These are phyloP conservation scores for Agrilus mali DNA, from an alignment of 2,888 invertebrate species.

Conservation along the genomic window DNA sequence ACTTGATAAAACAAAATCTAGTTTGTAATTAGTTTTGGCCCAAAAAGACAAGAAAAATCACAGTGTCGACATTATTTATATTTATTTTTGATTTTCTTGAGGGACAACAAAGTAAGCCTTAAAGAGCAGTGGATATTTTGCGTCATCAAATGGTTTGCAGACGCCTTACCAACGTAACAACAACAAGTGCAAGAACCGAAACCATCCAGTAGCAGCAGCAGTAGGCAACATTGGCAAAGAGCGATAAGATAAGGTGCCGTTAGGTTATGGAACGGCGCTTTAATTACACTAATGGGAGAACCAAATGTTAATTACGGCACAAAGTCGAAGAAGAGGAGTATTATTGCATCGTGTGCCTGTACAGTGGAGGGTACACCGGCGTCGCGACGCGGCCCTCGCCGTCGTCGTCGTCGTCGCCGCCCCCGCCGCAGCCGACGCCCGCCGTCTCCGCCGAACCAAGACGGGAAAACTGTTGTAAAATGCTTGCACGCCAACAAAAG, in stretches of 20 bases:
- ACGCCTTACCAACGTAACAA: no score
- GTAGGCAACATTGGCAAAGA: conserved; percentile 24
- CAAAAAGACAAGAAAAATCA: no score
- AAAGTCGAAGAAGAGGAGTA: conserved; percentile 46
- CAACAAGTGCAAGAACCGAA: conserved; percentile 1
- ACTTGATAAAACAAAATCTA: no score
- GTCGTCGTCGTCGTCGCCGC: no score
- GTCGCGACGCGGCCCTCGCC: no score
- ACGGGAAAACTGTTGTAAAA: neutral
- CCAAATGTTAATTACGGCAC: conserved; percentile 64
- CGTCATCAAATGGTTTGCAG: no score
- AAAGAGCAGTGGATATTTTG: no score
- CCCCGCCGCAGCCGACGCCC: no score
- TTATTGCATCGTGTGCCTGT: conserved; percentile 18
- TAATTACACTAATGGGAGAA: conserved; percentile 68
- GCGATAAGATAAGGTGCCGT: conserved; percentile 36
- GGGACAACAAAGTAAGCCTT: no score
- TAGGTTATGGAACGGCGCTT: conserved; percentile 54
- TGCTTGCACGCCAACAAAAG: neutral
- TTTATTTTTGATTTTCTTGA: no score
- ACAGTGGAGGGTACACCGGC: conserved; percentile 6
- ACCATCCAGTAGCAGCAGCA: conserved; percentile 11
- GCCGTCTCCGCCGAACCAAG: neutral
- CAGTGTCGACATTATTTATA: no score
- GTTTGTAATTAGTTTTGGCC: no score